These are phyloP conservation scores for Pseudeuparius sepicola DNA, from an alignment of 2,888 invertebrate species.

Conservation along the genomic window DNA sequence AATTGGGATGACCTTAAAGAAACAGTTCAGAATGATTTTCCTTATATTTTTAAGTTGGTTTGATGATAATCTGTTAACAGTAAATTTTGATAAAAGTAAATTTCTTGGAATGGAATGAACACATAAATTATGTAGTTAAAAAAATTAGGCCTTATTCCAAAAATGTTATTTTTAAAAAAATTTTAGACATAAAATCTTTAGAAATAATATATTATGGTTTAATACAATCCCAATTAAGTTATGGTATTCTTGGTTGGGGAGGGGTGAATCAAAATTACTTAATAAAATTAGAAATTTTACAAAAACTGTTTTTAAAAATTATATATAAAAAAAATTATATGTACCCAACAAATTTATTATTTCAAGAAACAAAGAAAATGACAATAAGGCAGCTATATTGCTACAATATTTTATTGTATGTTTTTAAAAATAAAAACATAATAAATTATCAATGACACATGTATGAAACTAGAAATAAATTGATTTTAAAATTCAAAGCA, in stretches of 20 bases:
- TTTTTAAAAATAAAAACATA: too few relatives aligned
- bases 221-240: neutral
- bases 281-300: slow-evolving; percentile 3
- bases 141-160: neutral
- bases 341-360: too few relatives aligned
- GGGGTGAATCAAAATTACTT: neutral
- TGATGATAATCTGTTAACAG: slow-evolving; percentile 2
- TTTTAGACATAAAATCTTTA: neutral
- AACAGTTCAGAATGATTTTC: neutral
- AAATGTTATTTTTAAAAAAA: neutral
- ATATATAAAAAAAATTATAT: neutral
- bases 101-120: neutral
- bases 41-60: neutral
- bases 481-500: too few relatives aligned
- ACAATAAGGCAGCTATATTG: too few relatives aligned
- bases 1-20: neutral
- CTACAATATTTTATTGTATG: too few relatives aligned
- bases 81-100: slow-evolving; percentile 4
- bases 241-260: slow-evolving; percentile 5
- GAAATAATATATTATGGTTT: neutral
- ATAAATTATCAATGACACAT: too few relatives aligned
- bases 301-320: slow-evolving; percentile 1
- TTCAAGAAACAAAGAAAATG: too few relatives aligned
- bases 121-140: slow-evolving; percentile 1
- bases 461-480: too few relatives aligned